These are phyloP conservation scores for Castor canadensis DNA, from an alignment of 2,113 vertebrate species.

Conservation along the genomic window DNA sequence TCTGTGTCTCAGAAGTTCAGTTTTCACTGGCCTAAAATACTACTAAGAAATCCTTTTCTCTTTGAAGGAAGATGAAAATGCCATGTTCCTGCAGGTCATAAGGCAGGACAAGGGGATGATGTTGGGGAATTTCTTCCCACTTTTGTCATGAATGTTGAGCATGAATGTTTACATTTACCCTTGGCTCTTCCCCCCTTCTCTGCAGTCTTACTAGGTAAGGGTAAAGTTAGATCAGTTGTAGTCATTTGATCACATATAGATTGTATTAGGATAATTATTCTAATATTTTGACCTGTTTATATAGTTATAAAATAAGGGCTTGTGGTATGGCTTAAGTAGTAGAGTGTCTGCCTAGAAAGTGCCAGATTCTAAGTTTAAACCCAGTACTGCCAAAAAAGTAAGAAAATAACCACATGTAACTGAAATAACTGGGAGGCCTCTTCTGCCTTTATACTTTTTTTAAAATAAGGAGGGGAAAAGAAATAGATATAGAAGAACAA, in stretches of 20 bases:
- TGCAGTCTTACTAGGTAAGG: background rate
- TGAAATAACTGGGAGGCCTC: background rate
- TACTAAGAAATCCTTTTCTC: background rate
- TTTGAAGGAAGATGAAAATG: background rate
- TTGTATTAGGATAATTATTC: background rate
- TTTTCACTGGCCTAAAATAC: background rate
- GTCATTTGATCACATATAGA: background rate
- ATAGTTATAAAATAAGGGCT: no score
- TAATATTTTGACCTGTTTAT: background rate
- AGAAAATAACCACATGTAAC: constrained; percentile 3
- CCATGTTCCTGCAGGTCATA: background rate
- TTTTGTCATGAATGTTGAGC: background rate
- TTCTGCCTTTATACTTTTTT: constrained; percentile 35
- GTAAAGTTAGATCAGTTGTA: background rate
- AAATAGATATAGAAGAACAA: background rate
- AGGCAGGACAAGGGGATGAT: background rate
- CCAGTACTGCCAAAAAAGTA: no score
- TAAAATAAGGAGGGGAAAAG: background rate
- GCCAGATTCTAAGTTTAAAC: no score
- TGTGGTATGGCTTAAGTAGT: no score
- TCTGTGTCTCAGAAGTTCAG: background rate
- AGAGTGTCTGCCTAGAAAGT: no score
- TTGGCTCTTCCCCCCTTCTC: background rate
- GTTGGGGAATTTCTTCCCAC: background rate
- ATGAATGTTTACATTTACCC: background rate